Base-by-base conservation (phyloP, 2,888 invertebrate species). In the Criorhina ranunculi region DNA sequence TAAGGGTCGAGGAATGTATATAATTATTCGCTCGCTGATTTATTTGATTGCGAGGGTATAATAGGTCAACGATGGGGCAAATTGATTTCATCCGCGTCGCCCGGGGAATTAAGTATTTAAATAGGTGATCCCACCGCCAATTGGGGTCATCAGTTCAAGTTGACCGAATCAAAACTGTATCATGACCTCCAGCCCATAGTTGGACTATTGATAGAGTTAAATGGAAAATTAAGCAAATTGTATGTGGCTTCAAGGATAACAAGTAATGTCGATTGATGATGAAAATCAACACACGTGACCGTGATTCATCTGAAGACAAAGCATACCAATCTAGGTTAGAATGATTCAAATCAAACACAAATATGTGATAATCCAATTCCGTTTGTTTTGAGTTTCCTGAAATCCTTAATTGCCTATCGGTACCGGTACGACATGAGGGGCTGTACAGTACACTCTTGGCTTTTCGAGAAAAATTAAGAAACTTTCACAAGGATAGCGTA, bases 1-100 rank as follows among this genome's bases (percentile, higher is more conserved):
- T 77, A 67, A 55, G 55, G 75, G 24, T 75, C 64, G 73, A 73
- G 37, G 67, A 67, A 69, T 33, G 60, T 72, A 69, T 33, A 53
- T 72, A 69, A 75, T 57, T 69, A 73, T 75, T 8, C 70, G 64
- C n/a, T 64, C 46, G 5, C 7, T 35, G 49, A 17, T 24, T 46
- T 64, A 15, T 17, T 62, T 62, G 8, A 19, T 60, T 17, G 11
- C 33, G 15, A 5, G 31, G 40, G 7, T 44, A 24, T 64, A 55
- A 55, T 40, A 35, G 59, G 49, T 59, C 60, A 60, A 31, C 19
- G 60, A 40, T 9, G 37, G 60, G 24, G 40, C 29, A n/a, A 33
- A 62, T 53, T 60, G 42, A 62, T 53, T 53, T 19, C 35, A 57
- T 37, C 57, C 19, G 17, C 19, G 9, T 2, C 8, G 9, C 9